These are phyloP conservation scores for Orchesella cincta DNA, from an alignment of 1,140 invertebrate genomes.

Conservation along the genomic window DNA sequence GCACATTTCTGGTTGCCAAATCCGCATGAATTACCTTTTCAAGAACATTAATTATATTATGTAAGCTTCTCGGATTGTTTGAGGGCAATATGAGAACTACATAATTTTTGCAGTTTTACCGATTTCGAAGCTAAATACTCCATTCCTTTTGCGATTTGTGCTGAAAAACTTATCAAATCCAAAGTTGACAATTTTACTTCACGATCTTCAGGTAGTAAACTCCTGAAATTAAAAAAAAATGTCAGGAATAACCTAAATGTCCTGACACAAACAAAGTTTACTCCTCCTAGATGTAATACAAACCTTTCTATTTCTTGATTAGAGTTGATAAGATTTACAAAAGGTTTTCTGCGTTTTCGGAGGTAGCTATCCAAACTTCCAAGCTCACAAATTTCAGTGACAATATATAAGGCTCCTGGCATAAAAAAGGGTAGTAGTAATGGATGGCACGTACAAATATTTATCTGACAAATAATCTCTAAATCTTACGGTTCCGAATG, in stretches of 20 bases:
- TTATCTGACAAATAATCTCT: neutral
- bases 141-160: constrained; percentile 34
- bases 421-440: neutral
- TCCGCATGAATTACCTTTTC: constrained; percentile 79
- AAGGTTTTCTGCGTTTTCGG: neutral
- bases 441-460: neutral
- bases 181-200: neutral
- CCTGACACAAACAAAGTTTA: too few species aligned
- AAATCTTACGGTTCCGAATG: constrained; percentile 28
- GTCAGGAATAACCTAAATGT: neutral
- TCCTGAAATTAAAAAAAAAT: neutral
- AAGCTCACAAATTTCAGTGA: constrained; percentile 8
- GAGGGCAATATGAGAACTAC: too few species aligned
- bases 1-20: constrained; percentile 78
- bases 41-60: constrained; percentile 10
- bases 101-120: neutral
- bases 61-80: neutral
- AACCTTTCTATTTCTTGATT: constrained; percentile 15
- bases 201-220: neutral
- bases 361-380: constrained; percentile 6
- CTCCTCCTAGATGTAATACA: too few species aligned
- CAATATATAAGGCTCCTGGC: constrained; percentile 12
- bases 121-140: constrained; percentile 11
- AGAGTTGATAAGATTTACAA: neutral
- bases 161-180: neutral